Evolutionary conservation across 2,797 vertebrate species (phyloP).

Genomic region (Macrochelys suwanniensis): DNA sequence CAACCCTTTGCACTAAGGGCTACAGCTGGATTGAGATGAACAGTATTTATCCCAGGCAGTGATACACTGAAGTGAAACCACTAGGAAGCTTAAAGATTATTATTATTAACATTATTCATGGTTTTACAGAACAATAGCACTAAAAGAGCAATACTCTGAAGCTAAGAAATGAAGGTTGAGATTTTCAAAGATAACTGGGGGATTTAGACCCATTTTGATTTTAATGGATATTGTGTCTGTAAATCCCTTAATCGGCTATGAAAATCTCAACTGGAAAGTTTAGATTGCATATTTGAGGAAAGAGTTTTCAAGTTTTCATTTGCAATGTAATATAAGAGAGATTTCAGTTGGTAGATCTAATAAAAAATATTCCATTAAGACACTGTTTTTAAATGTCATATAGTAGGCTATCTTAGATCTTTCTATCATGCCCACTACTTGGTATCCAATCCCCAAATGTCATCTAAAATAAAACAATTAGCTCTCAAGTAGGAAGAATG

Average conservation of each 20-base stretch:
- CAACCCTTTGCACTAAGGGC: neutral
- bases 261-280: neutral
- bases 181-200: neutral
- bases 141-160: neutral
- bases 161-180: neutral
- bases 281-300: neutral
- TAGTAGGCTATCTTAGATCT: slow-evolving; percentile 3
- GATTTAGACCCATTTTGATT: neutral
- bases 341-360: neutral
- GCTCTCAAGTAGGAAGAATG: neutral
- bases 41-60: neutral
- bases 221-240: neutral
- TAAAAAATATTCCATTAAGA: neutral
- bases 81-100: neutral
- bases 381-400: neutral
- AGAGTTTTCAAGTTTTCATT: neutral
- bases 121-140: neutral
- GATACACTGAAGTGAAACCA: neutral
- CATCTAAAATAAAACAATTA: slow-evolving; percentile 7
- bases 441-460: slow-evolving; percentile 3
- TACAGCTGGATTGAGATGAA: neutral
- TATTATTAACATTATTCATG: neutral
- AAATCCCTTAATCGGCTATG: neutral
- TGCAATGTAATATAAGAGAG: neutral
- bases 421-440: neutral